Evolutionary conservation across 92 coral and sea anemone genomes (phyloP).

Genomic region (Zoanthus gigantus): DNA sequence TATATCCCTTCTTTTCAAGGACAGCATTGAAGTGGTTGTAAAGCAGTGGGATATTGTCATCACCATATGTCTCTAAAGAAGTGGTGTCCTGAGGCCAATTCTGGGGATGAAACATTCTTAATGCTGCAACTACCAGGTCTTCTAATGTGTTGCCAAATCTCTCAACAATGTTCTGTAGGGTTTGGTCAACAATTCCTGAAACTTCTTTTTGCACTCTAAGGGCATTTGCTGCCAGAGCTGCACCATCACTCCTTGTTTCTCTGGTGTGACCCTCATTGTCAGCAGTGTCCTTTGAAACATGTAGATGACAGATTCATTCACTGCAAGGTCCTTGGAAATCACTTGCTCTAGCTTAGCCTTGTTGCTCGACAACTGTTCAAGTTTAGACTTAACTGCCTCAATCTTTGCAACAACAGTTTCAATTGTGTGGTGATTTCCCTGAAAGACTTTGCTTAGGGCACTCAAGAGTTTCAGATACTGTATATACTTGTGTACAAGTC

Average conservation of each 20-base stretch:
- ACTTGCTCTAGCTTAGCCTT: slow-evolving; percentile 25
- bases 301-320: slow-evolving; percentile 19
- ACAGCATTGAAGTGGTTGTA: slow-evolving; percentile 9
- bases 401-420: slow-evolving; percentile 18
- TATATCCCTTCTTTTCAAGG: slow-evolving; percentile 19
- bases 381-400: slow-evolving; percentile 28
- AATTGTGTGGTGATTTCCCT: slow-evolving; percentile 29
- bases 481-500: no score
- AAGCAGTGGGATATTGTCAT: slow-evolving; percentile 17
- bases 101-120: slow-evolving; percentile 29
- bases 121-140: slow-evolving; percentile 17
- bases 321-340: slow-evolving; percentile 14
- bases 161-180: slow-evolving; percentile 14
- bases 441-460: slow-evolving; percentile 24
- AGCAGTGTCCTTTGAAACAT: slow-evolving; percentile 8
- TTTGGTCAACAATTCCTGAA: slow-evolving; percentile 28
- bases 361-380: slow-evolving; percentile 9
- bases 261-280: slow-evolving; percentile 35
- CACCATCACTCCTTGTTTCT: slow-evolving; percentile 37
- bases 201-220: slow-evolving; percentile 20
- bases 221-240: slow-evolving; percentile 28
- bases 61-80: slow-evolving; percentile 17
- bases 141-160: slow-evolving; percentile 8
- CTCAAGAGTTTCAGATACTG: not conserved
- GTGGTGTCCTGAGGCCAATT: slow-evolving; percentile 28